Evolutionary conservation across 2,888 invertebrate genomes (phyloP).

Genomic region (Sarcophaga variegata): DNA sequence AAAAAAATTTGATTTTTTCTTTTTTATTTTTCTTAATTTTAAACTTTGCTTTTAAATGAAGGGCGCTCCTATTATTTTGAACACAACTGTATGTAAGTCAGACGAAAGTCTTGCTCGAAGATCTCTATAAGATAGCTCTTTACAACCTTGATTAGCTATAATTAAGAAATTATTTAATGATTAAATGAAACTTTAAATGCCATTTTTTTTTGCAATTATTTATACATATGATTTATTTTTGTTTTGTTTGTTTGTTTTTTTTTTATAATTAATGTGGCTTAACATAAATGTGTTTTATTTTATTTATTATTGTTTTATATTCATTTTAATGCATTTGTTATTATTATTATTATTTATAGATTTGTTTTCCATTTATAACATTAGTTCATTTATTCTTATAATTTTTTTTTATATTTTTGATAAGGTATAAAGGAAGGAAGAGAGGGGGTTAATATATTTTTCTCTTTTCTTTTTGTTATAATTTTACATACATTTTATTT

Average conservation of each 20-base stretch:
- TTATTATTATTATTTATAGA: constrained; percentile 50
- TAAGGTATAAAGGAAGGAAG: constrained; percentile 36
- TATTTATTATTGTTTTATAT: constrained; percentile 32
- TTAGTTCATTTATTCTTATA: constrained; percentile 35
- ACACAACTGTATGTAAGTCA: no score
- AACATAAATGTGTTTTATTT: constrained; percentile 64
- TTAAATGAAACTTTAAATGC: background rate
- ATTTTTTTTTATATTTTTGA: constrained; percentile 38
- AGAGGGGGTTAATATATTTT: constrained; percentile 5
- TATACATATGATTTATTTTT: constrained; percentile 65
- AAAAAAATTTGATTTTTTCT: no score
- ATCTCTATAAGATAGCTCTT: no score
- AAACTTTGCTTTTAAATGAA: no score
- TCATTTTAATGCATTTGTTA: constrained; percentile 50
- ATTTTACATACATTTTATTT: constrained; percentile 52
- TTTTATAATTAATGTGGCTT: constrained; percentile 60
- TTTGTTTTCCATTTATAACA: constrained; percentile 42
- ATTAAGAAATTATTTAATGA: background rate
- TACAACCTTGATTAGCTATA: no score
- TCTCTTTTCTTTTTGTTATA: background rate
- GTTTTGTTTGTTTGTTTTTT: constrained; percentile 28
- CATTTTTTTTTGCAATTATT: constrained; percentile 64
- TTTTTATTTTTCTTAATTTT: no score
- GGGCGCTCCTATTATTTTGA: no score
- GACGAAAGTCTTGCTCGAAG: no score